A percentile compares a stretch with the other conserved stretches of the same genome.
Evolutionary conservation across 2,888 invertebrate genomes (phyloP).

Genomic region (Troides helena): DNA sequence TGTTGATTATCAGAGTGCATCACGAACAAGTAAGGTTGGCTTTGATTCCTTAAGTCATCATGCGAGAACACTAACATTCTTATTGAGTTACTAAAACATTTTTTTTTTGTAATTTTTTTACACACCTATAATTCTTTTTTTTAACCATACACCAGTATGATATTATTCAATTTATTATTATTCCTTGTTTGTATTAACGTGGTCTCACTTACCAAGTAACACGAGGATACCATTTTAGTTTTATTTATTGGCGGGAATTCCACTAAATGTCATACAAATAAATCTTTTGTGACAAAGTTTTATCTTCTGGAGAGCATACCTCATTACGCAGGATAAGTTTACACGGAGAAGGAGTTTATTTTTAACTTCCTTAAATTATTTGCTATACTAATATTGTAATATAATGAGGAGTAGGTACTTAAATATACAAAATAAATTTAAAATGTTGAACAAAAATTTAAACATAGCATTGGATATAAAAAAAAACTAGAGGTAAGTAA

Average conservation of each 20-base stretch:
- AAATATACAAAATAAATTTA: no score
- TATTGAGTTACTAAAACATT: no score
- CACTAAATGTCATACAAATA: slow-evolving; percentile 63
- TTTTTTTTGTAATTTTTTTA: no score
- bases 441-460: no score
- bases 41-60: no score
- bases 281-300: slow-evolving; percentile 51
- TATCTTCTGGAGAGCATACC: slow-evolving; percentile 47
- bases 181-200: background rate
- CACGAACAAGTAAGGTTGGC: no score
- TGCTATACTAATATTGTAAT: background rate
- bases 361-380: background rate
- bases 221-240: slow-evolving; percentile 33
- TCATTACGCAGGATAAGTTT: slow-evolving; percentile 41
- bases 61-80: no score
- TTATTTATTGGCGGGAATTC: slow-evolving; percentile 55
- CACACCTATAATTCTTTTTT: no score
- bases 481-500: no score
- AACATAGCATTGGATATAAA: no score
- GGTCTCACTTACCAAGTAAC: slow-evolving; percentile 35
- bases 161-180: background rate
- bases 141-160: no score
- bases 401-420: background rate
- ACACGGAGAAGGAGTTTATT: slow-evolving; percentile 40
- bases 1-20: no score